Percentiles rank a stretch among this genome's conserved stretches.
These are phyloP conservation scores for Sigmodon hispidus DNA, from an alignment of 2,113 vertebrate species.

Conservation along the genomic window DNA sequence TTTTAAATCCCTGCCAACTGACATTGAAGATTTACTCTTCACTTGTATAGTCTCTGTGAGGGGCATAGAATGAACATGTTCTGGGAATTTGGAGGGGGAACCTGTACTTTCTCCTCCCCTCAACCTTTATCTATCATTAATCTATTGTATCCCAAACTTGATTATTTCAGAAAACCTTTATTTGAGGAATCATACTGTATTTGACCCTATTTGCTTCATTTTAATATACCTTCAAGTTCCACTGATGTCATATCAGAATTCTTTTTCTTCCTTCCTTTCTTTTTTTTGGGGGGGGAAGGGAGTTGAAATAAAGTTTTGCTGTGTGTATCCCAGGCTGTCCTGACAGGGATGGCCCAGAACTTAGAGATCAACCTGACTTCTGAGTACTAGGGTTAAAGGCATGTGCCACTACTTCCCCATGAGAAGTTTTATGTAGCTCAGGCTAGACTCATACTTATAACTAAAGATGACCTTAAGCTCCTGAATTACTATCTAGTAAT, in stretches of 20 bases:
- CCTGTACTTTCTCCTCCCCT: neutral
- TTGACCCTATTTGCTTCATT: neutral
- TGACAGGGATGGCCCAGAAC: neutral
- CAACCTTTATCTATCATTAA: neutral
- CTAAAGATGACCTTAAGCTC: neutral
- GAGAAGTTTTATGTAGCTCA: neutral
- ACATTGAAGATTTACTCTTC: neutral
- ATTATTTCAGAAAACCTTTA: neutral
- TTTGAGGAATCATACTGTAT: neutral
- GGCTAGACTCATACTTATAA: neutral
- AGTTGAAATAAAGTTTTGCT: neutral
- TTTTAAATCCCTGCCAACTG: neutral
- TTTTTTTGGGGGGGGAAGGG: no score
- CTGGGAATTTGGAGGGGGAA: neutral
- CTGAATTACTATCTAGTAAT: neutral
- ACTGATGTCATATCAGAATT: neutral
- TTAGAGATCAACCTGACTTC: neutral
- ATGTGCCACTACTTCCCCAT: accelerated
- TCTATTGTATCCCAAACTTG: neutral
- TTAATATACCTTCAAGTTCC: neutral
- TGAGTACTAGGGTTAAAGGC: neutral
- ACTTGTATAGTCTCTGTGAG: neutral
- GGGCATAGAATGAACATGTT: neutral
- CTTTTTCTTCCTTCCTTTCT: no score
- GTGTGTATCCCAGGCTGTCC: neutral